These are phyloP conservation scores for Lumbricus terrestris DNA, from an alignment of 2,888 invertebrate species.

Conservation along the genomic window DNA sequence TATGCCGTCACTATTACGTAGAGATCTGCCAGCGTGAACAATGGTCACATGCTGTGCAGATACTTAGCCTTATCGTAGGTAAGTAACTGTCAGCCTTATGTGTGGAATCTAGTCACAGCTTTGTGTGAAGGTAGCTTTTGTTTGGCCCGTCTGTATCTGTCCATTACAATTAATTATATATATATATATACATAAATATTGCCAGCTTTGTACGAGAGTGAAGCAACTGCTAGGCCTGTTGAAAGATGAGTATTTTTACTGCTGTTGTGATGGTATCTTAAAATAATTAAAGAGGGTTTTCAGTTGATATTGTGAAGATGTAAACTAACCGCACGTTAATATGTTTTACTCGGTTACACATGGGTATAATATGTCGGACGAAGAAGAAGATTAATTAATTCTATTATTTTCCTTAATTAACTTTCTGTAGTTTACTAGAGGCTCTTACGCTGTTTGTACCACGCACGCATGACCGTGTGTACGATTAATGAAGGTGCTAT, in stretches of 20 bases:
- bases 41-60: background rate
- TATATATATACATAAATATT: no score
- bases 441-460: background rate
- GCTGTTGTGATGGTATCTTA: background rate
- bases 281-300: background rate
- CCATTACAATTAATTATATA: background rate
- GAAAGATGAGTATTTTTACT: background rate
- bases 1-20: background rate
- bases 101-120: background rate
- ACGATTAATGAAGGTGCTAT: background rate
- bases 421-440: background rate
- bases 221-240: background rate
- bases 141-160: background rate
- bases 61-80: background rate
- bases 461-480: background rate
- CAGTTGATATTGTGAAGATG: background rate
- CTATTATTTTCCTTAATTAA: background rate
- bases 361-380: background rate
- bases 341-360: background rate
- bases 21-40: background rate
- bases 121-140: constrained; percentile 3
- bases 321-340: background rate
- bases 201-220: background rate
- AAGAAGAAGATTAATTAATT: no score
- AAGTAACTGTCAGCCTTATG: background rate